Evolutionary conservation across 2,888 invertebrate species (phyloP), one percentile per base, ranked within the genome.

Genomic region (Tiliacea aurago): DNA sequence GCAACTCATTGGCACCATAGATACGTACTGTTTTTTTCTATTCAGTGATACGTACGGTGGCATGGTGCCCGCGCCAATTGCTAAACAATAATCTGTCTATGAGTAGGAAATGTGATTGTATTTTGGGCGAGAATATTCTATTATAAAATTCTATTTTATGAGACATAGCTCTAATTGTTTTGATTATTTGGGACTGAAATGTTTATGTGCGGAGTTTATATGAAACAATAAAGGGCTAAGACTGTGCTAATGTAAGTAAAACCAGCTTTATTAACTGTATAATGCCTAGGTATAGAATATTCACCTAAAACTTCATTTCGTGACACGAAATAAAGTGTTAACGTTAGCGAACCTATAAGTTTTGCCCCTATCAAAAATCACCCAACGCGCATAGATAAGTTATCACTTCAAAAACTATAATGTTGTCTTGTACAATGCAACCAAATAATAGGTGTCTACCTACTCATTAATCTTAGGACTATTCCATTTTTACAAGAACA

Each of bases 51-150:
- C n/a, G 73, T 33, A 23, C 13, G 47, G 71, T 84, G 88, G 87
- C 85, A 85, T 61, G 20, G n/a, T 83, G 88, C 90, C 90, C 87
- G 64, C 41, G 73, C 86, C 88, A 88, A 90, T 89, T 86, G 86
- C 81, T 72, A 76, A 76, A 59, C 78, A 83, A 80, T 88, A 84
- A 63, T 79, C 47, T 80, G 55, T 61, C 79, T 81, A 78, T 74
- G 75, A 72, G 23, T 67, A 13, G 43, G 18, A 66, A 69, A 51
- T 62, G 74, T 47, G 55, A 49, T 65, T 28, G 11, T 77, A 63
- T 51, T 65, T 70, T 53, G 9, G 20, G 20, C 33, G 69, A 68
- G 62, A 70, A 58, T 61, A 43, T 37, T 59, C 5, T 20, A 20
- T 11, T 33, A 28, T 55, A 2, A 55, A 55, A 18, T 56, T 56